A percentile compares a stretch with the other conserved stretches of the same genome.
These are phyloP conservation scores for Spheniscus humboldti DNA, from an alignment of 2,797 vertebrate genomes.

Conservation along the genomic window DNA sequence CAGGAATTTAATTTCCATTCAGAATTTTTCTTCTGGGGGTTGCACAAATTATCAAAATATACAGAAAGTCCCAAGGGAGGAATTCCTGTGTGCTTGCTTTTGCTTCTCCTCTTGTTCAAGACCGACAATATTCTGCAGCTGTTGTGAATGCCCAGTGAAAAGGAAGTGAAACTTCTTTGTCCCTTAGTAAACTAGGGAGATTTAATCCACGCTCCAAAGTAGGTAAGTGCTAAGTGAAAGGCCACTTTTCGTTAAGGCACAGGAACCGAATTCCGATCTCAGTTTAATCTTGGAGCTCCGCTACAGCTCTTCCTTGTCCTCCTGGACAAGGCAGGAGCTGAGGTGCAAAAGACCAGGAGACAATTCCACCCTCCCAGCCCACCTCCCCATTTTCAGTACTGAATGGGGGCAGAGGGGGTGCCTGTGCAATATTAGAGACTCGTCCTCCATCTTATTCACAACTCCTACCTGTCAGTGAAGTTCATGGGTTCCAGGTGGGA, in stretches of 20 bases:
- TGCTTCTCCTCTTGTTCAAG: background rate
- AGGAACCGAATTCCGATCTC: rapidly evolving
- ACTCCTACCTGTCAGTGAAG: conserved; percentile 42
- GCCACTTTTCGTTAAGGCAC: background rate
- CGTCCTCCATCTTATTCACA: rapidly evolving
- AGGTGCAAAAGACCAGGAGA: background rate
- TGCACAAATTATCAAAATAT: background rate
- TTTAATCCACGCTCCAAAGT: background rate
- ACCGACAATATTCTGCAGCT: background rate
- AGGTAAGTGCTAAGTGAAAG: background rate
- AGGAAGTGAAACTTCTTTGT: background rate
- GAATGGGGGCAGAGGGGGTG: background rate
- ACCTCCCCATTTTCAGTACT: rapidly evolving
- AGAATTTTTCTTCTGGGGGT: background rate
- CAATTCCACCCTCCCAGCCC: background rate
- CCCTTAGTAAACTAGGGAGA: background rate
- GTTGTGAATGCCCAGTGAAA: background rate
- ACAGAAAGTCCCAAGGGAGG: background rate
- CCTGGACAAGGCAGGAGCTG: background rate
- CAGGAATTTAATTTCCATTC: background rate
- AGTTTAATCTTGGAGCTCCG: background rate
- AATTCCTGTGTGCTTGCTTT: background rate
- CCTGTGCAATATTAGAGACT: background rate
- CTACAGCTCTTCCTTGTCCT: background rate
- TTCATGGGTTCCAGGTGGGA: conserved; percentile 50